Base-by-base conservation (phyloP, 2,797 vertebrate species). In the Danio kyathit region DNA sequence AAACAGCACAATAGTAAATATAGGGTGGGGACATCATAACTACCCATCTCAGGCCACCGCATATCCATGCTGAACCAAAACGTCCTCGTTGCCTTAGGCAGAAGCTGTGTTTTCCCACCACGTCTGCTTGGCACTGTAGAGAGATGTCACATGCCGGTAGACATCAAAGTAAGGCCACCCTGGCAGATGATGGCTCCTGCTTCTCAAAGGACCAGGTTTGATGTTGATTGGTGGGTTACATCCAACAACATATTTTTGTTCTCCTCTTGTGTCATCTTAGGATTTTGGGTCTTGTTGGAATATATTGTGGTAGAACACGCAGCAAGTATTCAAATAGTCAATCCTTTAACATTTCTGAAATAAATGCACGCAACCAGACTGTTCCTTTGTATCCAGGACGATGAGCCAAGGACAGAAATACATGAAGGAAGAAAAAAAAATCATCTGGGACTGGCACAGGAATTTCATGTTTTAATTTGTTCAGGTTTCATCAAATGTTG, bases 1-100 rank as follows among this genome's bases (percentile, higher is more conserved):
- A 79, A 88, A 89, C 87, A 88, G 81, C 87, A 87, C 82, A 74
- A 88, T 86, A 72, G 81, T 92, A 94, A 94, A 84, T 92, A 91
- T 88, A 91, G 92, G 90, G 89, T 92, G 83, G 74, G 85, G 78
- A 91, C 83, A 84, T 87, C 87, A 38, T 86, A 91, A 91, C 89
- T 89, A 83, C 89, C 87, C 88, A 76, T 91, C 90, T 90, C 84
- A 82, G 80, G 88, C 87, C 85, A 87, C 88, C 87, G 90, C 89
- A 88, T 82, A 86, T 88, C 84, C 87, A 79, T 84, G 88, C 87
- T 90, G 76, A 43, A 87, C 83, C 89, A 86, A 78, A 86, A 64
- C 84, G 83, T 88, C 75, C 85, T 86, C 82, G 86, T 90, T 92
- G 92, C 93, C 17, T 91, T 91, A 86, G 87, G 86, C 86, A 89